These are phyloP conservation scores for Nomada ferruginata DNA, from an alignment of 2,888 invertebrate genomes.

Conservation along the genomic window DNA sequence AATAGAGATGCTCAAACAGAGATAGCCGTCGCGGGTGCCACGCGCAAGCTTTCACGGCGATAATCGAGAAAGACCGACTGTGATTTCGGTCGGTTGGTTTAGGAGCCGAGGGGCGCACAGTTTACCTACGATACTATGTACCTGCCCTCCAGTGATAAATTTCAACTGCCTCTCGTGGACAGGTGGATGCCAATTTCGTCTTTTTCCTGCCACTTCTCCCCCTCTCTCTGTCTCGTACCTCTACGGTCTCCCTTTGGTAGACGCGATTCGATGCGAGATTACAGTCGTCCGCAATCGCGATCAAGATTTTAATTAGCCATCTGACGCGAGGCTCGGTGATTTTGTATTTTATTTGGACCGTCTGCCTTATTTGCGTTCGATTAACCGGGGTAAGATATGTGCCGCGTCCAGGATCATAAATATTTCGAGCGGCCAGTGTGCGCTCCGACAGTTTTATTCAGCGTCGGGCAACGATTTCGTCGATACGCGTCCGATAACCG, in stretches of 20 bases:
- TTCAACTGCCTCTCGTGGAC: constrained; percentile 35
- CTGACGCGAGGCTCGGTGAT: background rate
- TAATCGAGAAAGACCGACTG: constrained; percentile 55
- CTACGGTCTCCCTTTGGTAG: background rate
- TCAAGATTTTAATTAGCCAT: constrained; percentile 29
- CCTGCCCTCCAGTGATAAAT: constrained; percentile 61
- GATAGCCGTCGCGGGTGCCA: constrained; percentile 59
- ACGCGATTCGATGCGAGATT: constrained; percentile 9
- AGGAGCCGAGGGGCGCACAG: constrained; percentile 28
- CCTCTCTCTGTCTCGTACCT: background rate
- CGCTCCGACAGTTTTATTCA: too few species aligned
- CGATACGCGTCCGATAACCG: constrained; percentile 16
- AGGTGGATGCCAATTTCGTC: constrained; percentile 48
- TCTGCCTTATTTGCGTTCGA: background rate
- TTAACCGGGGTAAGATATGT: background rate
- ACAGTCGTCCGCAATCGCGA: constrained; percentile 3
- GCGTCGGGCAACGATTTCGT: background rate
- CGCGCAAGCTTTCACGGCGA: constrained; percentile 35
- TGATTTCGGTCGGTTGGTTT: constrained; percentile 62
- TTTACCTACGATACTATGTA: constrained; percentile 59
- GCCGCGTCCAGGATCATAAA: too few species aligned
- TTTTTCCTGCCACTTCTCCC: background rate
- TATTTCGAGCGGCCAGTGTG: too few species aligned
- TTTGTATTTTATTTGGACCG: constrained; percentile 3
- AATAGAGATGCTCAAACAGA: constrained; percentile 43